phyloP scores from a whole-genome alignment of 2,113 vertebrate species.

The Antennarius striatus region DNA sequence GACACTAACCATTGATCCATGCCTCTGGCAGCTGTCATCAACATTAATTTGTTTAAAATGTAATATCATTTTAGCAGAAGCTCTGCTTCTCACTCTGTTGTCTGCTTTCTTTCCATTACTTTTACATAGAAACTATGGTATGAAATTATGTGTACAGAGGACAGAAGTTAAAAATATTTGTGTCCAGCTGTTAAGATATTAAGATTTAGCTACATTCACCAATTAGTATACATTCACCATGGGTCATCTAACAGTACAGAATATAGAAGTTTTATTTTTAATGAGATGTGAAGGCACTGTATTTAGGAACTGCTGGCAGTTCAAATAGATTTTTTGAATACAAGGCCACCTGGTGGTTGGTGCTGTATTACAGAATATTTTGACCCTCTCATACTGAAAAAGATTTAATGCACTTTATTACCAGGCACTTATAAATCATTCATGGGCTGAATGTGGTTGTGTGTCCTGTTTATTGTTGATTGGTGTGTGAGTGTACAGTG shows the following conservation, averaged over 20 bases:
- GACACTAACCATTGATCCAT: conserved; percentile 10
- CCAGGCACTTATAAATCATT: too few relatives aligned
- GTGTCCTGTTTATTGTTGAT: background rate
- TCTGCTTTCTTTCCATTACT: background rate
- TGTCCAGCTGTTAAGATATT: background rate
- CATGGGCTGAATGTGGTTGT: too few relatives aligned
- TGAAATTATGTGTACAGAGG: background rate
- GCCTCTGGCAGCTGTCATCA: conserved; percentile 10
- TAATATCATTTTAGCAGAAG: background rate
- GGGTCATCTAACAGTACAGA: conserved; percentile 1
- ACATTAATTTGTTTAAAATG: too few relatives aligned
- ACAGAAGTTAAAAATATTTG: background rate
- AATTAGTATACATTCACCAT: background rate
- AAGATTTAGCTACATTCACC: background rate
- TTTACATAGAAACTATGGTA: background rate
- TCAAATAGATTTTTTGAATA: conserved; percentile 4
- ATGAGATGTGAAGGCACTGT: background rate
- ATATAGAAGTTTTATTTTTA: background rate
- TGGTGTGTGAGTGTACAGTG: too few relatives aligned
- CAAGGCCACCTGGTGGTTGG: conserved; percentile 62
- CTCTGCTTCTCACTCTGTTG: background rate
- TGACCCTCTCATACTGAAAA: conserved; percentile 8
- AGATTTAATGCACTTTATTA: too few relatives aligned
- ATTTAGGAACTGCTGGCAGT: background rate
- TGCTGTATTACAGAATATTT: conserved; percentile 25